Percentiles rank a stretch among this genome's conserved stretches.
These are phyloP conservation scores for Spizella passerina DNA, from an alignment of 2,797 vertebrate species.

Conservation along the genomic window DNA sequence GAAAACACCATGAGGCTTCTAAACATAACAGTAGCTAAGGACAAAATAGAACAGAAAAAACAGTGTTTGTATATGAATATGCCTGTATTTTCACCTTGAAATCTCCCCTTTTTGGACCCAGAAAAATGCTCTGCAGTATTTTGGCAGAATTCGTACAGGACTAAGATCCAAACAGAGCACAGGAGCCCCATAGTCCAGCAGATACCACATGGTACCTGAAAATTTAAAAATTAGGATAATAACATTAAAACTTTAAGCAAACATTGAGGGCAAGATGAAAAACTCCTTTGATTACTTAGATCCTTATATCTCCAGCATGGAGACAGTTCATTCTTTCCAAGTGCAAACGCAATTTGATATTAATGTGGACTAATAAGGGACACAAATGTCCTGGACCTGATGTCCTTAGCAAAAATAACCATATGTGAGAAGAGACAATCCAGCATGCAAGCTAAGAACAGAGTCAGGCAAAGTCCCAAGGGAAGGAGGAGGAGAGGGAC, in stretches of 20 bases:
- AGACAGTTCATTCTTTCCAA: background rate
- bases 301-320: background rate
- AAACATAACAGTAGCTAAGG: background rate
- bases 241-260: background rate
- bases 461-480: background rate
- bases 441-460: background rate
- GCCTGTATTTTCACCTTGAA: background rate
- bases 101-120: background rate
- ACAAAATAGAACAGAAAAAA: background rate
- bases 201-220: background rate
- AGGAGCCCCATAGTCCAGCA: background rate
- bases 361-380: background rate
- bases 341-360: background rate
- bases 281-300: background rate
- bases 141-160: background rate
- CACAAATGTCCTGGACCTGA: background rate
- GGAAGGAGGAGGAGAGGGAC: background rate
- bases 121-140: background rate
- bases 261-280: background rate
- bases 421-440: background rate
- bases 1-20: background rate
- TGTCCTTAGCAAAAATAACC: background rate
- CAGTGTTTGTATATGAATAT: background rate
- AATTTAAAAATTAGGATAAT: background rate
- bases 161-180: background rate